phyloP scores from a whole-genome alignment of 2,113 vertebrate genomes.

The Eurypyga helias region DNA sequence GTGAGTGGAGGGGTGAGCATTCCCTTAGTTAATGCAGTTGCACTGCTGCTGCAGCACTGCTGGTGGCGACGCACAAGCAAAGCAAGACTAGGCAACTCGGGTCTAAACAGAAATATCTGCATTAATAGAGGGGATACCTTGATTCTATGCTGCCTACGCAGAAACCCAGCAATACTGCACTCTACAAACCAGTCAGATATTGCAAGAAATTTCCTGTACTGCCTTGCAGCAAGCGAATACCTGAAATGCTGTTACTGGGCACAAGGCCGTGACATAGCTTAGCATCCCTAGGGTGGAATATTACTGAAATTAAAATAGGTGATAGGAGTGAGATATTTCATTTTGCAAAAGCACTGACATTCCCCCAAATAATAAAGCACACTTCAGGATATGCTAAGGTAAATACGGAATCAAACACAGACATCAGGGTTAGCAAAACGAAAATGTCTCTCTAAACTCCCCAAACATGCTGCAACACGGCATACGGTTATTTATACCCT shows the following conservation, averaged over 20 bases:
- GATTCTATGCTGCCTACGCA: neutral
- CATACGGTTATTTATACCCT: neutral
- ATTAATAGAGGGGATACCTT: neutral
- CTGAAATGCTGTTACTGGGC: neutral
- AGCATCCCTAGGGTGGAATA: neutral
- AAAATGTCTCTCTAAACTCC: neutral
- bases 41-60: neutral
- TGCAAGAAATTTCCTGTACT: neutral
- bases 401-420: neutral
- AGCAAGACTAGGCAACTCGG: neutral
- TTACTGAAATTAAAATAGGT: neutral
- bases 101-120: neutral
- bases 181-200: neutral
- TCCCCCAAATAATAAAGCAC: neutral
- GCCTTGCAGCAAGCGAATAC: neutral
- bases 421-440: neutral
- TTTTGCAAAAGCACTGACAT: neutral
- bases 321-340: neutral
- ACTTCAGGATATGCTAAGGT: neutral
- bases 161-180: neutral
- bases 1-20: neutral
- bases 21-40: neutral
- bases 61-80: neutral
- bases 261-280: neutral
- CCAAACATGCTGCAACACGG: neutral